Evolutionary conservation across 53 echinoderm and acorn worm species (phyloP).

Genomic region (Zoroaster sp.): DNA sequence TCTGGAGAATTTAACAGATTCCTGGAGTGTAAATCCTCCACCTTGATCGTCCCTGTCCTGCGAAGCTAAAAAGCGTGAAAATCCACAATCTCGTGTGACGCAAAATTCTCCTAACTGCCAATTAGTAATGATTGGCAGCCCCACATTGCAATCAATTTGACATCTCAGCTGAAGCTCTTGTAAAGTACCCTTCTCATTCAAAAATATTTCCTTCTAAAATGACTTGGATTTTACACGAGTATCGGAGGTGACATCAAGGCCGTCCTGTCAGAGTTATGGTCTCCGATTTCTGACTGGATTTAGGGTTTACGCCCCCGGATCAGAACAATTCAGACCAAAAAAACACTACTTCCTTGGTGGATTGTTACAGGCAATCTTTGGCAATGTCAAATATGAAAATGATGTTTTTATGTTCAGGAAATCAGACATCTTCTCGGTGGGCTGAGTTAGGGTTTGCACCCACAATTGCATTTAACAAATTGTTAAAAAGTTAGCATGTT

Average conservation of each 20-base stretch:
- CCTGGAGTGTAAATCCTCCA: not conserved
- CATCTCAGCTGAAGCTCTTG: not conserved
- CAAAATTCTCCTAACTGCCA: not conserved
- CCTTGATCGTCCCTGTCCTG: not conserved
- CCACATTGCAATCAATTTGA: slow-evolving; percentile 11
- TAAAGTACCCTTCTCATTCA: not conserved
- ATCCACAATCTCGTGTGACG: not conserved
- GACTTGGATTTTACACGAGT: not conserved
- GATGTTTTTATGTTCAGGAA: too few species aligned
- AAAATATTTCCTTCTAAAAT: not conserved
- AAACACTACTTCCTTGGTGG: too few species aligned
- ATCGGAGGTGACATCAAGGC: not conserved
- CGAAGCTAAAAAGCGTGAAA: slow-evolving; percentile 42
- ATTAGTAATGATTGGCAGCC: slow-evolving; percentile 34
- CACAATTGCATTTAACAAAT: too few species aligned
- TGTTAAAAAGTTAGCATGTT: too few species aligned
- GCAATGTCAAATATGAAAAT: too few species aligned
- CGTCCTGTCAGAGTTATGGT: not conserved
- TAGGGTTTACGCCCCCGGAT: not conserved
- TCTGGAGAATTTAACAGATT: slow-evolving; percentile 55
- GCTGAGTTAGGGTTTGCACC: too few species aligned
- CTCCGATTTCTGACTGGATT: not conserved
- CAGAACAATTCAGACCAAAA: not conserved
- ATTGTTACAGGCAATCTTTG: too few species aligned
- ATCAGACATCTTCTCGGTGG: too few species aligned